Evolutionary conservation across 1,140 invertebrate genomes (phyloP), one percentile per base, ranked within the genome.

Genomic region (Ditylenchus dipsaci): DNA sequence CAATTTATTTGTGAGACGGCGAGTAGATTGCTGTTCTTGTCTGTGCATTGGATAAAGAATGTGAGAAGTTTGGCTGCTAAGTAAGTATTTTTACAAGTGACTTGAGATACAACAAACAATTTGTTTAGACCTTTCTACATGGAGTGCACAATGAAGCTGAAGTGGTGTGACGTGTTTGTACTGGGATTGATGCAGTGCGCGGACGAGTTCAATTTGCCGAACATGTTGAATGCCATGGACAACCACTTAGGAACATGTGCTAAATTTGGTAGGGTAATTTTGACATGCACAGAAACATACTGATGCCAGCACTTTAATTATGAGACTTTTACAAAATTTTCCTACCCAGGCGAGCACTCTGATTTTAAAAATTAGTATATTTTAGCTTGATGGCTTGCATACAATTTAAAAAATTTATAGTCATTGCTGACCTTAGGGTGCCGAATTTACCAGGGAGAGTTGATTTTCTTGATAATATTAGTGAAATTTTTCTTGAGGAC

Each of bases 91-190:
- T 53, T 7, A 21, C 15, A 21, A 19, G 23, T 7, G 23, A 21
- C n/a, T 3, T 53, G 13, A 29, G n/a, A 33, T 67, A 74, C 19
- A 33, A 45, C 3, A 61, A 7, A 3, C 59, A 7, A 11, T 21
- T 62, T 47, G 64, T 77, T 71, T 85, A 94, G 92, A 69, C 87
- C 88, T 65, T 61, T 69, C 9, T 87, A 90, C 59, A 92, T 95
- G 85, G 89, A 90, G 67, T 87, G 88, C 7, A 83, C 97, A 45
- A 86, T 96, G 42, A 89, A 53, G 49, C 23, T 26, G 15, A 53
- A 53, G 49, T 97, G 95, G 95, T 88, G 91, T 79, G 91, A 96
- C 81, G 82, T 97, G 64, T 93, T 97, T 84, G 89, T 90, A 1
- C 85, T 98, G 19, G 93, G 93, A 8, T 86, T 97, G 65, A 90